Percentiles rank a stretch among this genome's conserved stretches.
Evolutionary conservation across 2,888 invertebrate genomes (phyloP).

Genomic region (Amblyteles armatorius): DNA sequence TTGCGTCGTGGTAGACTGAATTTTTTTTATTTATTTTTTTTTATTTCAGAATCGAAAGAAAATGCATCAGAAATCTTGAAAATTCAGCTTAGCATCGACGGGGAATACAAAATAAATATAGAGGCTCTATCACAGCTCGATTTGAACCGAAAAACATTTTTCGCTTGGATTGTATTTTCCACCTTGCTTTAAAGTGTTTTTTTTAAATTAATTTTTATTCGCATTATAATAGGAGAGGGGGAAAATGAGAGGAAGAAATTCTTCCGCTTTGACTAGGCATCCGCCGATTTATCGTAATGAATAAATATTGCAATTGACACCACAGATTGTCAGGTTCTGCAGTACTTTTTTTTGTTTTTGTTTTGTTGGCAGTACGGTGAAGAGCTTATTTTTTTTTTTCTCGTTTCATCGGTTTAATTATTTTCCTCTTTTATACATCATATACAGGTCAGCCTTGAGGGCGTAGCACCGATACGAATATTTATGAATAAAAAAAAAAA

Average conservation of each 20-base stretch:
- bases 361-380: constrained; percentile 45
- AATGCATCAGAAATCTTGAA: neutral
- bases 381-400: constrained; percentile 24
- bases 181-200: neutral
- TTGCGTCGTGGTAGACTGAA: constrained; percentile 10
- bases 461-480: constrained; percentile 25
- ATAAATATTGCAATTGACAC: constrained; percentile 60
- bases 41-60: neutral
- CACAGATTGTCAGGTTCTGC: constrained; percentile 65
- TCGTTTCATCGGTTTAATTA: constrained; percentile 18
- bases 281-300: neutral
- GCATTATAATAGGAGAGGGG: constrained; percentile 22
- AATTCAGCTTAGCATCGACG: constrained; percentile 19
- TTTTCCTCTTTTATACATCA: constrained; percentile 17
- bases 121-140: constrained; percentile 44
- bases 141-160: constrained; percentile 37
- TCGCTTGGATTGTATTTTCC: constrained; percentile 25
- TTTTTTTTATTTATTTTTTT: constrained; percentile 1
- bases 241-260: constrained; percentile 7
- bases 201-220: neutral
- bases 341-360: constrained; percentile 25
- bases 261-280: constrained; percentile 24
- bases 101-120: constrained; percentile 20
- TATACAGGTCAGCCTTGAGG: neutral
- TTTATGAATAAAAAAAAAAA: neutral